Evolutionary conservation across 2,888 invertebrate genomes (phyloP).

Genomic region (Scaptodrosophila latifasciaeformis): DNA sequence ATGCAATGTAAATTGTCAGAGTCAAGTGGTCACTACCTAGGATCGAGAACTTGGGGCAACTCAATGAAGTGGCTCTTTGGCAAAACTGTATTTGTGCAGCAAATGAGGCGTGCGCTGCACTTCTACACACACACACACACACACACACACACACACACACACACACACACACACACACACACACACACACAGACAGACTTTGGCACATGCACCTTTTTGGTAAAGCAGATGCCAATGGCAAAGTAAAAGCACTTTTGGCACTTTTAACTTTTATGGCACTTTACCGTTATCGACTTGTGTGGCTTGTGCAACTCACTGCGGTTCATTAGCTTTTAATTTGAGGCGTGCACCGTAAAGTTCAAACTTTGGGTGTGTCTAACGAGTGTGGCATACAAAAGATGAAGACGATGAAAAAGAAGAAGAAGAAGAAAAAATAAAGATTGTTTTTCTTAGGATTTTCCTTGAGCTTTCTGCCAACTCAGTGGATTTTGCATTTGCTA

Average conservation of each 20-base stretch:
- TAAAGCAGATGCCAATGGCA: neutral
- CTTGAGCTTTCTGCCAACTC: too few relatives aligned
- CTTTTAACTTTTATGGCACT: slow-evolving; percentile 49
- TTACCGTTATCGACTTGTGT: slow-evolving; percentile 17
- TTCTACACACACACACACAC: neutral
- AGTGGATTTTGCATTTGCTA: too few relatives aligned
- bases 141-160: slow-evolving; percentile 3
- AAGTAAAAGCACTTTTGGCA: neutral
- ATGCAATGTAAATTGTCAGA: too few relatives aligned
- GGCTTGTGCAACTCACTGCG: slow-evolving; percentile 19
- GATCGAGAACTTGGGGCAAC: too few relatives aligned
- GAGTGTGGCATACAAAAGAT: neutral
- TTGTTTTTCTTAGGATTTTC: slow-evolving; percentile 16
- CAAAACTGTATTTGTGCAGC: slow-evolving; percentile 28
- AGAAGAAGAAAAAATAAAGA: slow-evolving; percentile 15
- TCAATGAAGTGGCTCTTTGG: too few relatives aligned
- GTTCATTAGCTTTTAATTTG: slow-evolving; percentile 59
- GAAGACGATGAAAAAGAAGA: slow-evolving; percentile 18
- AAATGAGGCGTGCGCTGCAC: slow-evolving; percentile 49
- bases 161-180: neutral
- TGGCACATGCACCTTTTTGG: neutral
- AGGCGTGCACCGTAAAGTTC: slow-evolving; percentile 15
- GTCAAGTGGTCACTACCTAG: too few relatives aligned
- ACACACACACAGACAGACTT: neutral
- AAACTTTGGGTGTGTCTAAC: neutral